Evolutionary conservation across 1,140 invertebrate genomes (phyloP).

Genomic region (Microplitis mediator): DNA sequence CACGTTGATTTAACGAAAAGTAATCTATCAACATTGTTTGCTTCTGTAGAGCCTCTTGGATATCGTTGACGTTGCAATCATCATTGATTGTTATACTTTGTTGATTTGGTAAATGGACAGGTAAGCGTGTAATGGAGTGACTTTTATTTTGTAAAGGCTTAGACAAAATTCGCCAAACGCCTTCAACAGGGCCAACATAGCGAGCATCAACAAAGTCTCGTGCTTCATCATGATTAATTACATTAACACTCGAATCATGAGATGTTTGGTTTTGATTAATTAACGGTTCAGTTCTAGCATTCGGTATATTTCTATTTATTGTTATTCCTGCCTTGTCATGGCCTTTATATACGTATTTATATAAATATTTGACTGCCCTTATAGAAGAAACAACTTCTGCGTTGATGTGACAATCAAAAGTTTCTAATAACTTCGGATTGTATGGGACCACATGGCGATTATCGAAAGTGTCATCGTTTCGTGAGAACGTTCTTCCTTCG

Average conservation of each 20-base stretch:
- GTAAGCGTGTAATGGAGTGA: not conserved
- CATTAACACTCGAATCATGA: not conserved
- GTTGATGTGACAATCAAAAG: conserved; percentile 23
- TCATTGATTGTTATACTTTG: not conserved
- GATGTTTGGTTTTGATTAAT: not conserved
- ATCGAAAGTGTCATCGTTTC: conserved; percentile 1
- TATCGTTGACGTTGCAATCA: not conserved
- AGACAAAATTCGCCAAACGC: not conserved
- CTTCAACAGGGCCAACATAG: not conserved
- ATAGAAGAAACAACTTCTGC: too few relatives aligned
- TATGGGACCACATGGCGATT: conserved; percentile 23
- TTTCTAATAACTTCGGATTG: conserved; percentile 10
- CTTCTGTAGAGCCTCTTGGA: not conserved
- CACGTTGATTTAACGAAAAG: not conserved
- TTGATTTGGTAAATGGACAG: not conserved
- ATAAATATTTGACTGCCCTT: too few relatives aligned
- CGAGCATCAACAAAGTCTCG: not conserved
- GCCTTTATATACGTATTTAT: too few relatives aligned
- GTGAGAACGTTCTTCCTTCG: not conserved
- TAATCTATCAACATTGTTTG: not conserved
- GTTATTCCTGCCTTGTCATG: not conserved
- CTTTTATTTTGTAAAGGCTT: not conserved
- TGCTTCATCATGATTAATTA: not conserved
- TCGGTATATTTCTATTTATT: not conserved
- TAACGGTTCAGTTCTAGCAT: too few relatives aligned